Evolutionary conservation across 2,888 invertebrate species (phyloP).

Genomic region (Osmoderma eremita): DNA sequence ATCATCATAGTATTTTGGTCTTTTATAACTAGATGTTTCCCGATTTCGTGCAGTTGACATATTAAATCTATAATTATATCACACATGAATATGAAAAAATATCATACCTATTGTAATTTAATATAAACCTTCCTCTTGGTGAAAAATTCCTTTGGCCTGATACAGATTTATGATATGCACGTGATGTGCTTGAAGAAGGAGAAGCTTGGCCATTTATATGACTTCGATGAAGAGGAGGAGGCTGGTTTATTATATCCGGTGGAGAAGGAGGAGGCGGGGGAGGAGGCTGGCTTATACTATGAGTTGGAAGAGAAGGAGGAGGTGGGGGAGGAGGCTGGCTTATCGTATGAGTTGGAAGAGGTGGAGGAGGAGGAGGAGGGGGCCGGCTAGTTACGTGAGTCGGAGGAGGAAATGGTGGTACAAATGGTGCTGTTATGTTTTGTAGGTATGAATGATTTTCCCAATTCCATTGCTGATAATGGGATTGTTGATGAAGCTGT

Average conservation of each 20-base stretch:
- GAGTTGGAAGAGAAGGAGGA: neutral
- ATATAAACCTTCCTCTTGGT: constrained; percentile 23
- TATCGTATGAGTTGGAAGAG: neutral
- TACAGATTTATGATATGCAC: constrained; percentile 8
- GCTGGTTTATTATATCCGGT: neutral
- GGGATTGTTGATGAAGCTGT: neutral
- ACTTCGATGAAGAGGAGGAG: neutral
- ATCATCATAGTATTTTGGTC: neutral
- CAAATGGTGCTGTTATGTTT: constrained; percentile 1
- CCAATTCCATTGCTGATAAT: constrained; percentile 28
- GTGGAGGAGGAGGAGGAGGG: constrained; percentile 1
- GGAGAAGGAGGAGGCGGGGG: neutral
- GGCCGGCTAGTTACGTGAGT: neutral
- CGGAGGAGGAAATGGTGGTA: neutral
- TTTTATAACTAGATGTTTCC: constrained; percentile 9
- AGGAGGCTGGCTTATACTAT: neutral
- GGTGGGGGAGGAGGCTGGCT: constrained; percentile 7
- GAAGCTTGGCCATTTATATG: neutral
- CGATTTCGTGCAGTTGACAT: constrained; percentile 10
- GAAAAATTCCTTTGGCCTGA: constrained; percentile 12
- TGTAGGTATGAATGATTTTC: constrained; percentile 12
- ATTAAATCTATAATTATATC: constrained; percentile 13
- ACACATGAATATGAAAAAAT: neutral
- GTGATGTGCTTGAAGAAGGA: neutral
- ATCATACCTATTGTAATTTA: neutral